Evolutionary conservation across 2,113 vertebrate genomes (phyloP), one percentile per base, ranked within the genome.

Genomic region (Micronycteris hirsuta): DNA sequence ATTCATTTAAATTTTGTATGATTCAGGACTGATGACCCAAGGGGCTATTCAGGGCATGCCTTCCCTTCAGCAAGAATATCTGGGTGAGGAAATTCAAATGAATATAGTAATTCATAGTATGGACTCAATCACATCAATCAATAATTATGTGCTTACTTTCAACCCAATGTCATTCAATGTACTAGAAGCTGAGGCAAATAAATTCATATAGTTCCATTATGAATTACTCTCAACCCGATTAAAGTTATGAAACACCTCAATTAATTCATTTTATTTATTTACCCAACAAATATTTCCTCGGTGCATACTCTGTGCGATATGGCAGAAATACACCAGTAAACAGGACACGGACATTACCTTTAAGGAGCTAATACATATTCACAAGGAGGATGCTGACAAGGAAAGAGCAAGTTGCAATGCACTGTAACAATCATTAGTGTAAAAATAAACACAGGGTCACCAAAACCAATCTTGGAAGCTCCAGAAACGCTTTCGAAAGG

Each of bases 1-100:
- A 58, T 92, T 95, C 93, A 96, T 95, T 97, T 97, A 86, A 95
- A 95, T 86, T 90, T 58, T 61, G 41, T 90, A 68, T 71, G 67
- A 91, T 91, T 96, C 88, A 94, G 78, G 78, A 92, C 26, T 68
- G 47, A 52, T 92, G 86, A 61, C 76, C 76, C 47, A 92, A 80
- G n/a, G 49, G 45, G 89, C 56, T 96, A 76, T 89, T 94, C 38
- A 93, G 83, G 70, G 61, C 58, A 91, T 89, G 49, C 7, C 71
- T 88, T 93, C 20, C 45, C 93, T 93, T 95, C 76, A 73, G 67
- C 81, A 87, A 93, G 67, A 96, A 85, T 70, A 78, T 11, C 36
- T 88, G n/a, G 31, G 43, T 41, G 36, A 88, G 96, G 65, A 96
- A 91, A 96, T 85, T 77, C 65, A 92, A 93, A 83, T 90, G 31